These are phyloP conservation scores for Drosophila eohydei DNA, from an alignment of 2,888 invertebrate genomes.

Conservation along the genomic window DNA sequence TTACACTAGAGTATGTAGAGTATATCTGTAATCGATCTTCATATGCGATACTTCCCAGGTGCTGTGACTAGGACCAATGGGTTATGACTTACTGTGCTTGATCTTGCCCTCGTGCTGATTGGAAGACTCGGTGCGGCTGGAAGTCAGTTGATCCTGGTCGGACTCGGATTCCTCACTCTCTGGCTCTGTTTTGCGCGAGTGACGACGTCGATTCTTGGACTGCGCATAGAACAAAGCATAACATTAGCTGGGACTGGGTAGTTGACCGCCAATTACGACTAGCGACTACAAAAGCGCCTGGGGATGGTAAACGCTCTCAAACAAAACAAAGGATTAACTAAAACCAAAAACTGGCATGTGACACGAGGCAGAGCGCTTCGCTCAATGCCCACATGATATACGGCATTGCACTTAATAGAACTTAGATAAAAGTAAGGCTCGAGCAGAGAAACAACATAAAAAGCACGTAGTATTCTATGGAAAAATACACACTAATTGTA, in stretches of 20 bases:
- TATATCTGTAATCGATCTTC: not conserved
- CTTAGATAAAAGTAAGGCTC: slow-evolving; percentile 49
- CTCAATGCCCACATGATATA: slow-evolving; percentile 37
- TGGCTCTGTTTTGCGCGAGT: slow-evolving; percentile 88
- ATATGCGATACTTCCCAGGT: slow-evolving; percentile 18
- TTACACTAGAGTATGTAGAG: not conserved
- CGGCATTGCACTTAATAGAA: slow-evolving; percentile 74
- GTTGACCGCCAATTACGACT: slow-evolving; percentile 26
- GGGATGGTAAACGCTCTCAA: slow-evolving; percentile 58
- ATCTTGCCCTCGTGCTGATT: slow-evolving; percentile 90
- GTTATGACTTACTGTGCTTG: slow-evolving; percentile 88
- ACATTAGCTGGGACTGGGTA: slow-evolving; percentile 41
- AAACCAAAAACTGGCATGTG: slow-evolving; percentile 56
- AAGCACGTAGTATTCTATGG: slow-evolving; percentile 70
- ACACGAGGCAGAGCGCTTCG: slow-evolving; percentile 51
- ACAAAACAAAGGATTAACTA: slow-evolving; percentile 41
- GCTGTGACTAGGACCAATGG: not conserved
- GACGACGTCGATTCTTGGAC: slow-evolving; percentile 87
- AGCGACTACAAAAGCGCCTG: slow-evolving; percentile 72
- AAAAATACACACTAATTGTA: slow-evolving; percentile 69
- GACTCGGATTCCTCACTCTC: slow-evolving; percentile 91
- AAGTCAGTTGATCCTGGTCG: slow-evolving; percentile 90
- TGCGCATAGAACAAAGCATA: slow-evolving; percentile 58
- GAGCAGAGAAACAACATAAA: slow-evolving; percentile 66
- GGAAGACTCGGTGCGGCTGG: slow-evolving; percentile 90